Evolutionary conservation across 2,888 invertebrate species (phyloP), one percentile per base, ranked within the genome.

Genomic region (Dolichopus griseipennis): DNA sequence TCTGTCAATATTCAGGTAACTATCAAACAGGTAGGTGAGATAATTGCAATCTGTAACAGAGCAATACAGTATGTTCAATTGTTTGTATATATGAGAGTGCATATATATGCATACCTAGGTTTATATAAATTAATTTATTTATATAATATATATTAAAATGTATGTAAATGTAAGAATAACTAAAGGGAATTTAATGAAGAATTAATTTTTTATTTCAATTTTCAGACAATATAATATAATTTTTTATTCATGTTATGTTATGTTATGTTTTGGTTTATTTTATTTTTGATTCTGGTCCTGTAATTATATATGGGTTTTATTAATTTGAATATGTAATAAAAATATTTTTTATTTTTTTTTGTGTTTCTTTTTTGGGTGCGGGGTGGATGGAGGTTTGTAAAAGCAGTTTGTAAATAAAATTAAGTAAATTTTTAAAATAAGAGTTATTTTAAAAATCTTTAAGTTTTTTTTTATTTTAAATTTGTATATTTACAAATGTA

Each of bases 21-120:
- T 52, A 52, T 52, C 52, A 18, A 52, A 52, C 52, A 52, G 52
- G 52, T 52, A 52, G 52, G 52, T 52, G 52, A 52, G 52, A 52
- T 52, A 52, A 52, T 52, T 52, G 52, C 18, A 52, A 52, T 18
- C 2, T 52, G 18, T 18, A 52, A 52, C 52, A 52, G 1, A 5
- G 12, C 18, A 52, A 8, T 12, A 37, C 8, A 37, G 8, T 37
- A 7, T 12, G 37, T 37, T 37, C 12, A 37, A 1, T 8, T 37
- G 37, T 37, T 37, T 37, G 37, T 37, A 12, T 37, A 12, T 37
- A 27, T 2, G 3, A 27, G 27, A 12, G 8, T 12, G 15, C 41
- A 41, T 41, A 41, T 12, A 41, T 12, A 7, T 6, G 9, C 2
- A 12, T 12, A n/a, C n/a, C 8, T 41, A 6, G 41, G 9, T 12